Evolutionary conservation across 2,113 vertebrate genomes (phyloP).

Genomic region (Donacobius atricapilla): DNA sequence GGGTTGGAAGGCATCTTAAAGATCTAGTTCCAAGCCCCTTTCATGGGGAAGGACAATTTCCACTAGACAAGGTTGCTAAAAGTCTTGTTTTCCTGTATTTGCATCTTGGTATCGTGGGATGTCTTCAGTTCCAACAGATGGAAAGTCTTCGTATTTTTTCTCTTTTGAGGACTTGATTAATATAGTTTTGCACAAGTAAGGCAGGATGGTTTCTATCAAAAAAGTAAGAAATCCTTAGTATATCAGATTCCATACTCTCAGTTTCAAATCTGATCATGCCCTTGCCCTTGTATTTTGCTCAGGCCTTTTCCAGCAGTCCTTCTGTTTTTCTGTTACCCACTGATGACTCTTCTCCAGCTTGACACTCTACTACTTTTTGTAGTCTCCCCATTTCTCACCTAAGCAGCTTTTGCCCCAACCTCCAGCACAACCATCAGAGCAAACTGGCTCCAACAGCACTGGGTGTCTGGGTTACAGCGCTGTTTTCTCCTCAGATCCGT

Average conservation of each 20-base stretch:
- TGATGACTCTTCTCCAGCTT: not conserved
- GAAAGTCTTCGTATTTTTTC: not conserved
- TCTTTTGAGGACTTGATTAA: not conserved
- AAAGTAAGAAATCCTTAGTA: not conserved
- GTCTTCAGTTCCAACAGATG: not conserved
- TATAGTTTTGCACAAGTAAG: not conserved
- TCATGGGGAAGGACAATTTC: not conserved
- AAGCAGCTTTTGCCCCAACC: not conserved
- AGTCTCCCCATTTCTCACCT: not conserved
- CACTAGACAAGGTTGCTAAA: not conserved
- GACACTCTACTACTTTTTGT: not conserved
- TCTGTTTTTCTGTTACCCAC: not conserved
- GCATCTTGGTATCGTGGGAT: rapidly evolving
- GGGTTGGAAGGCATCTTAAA: not conserved
- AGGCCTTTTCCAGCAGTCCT: not conserved
- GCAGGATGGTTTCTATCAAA: not conserved
- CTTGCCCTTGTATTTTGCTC: not conserved
- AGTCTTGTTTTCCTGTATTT: not conserved
- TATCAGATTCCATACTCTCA: not conserved
- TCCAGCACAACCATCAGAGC: not conserved
- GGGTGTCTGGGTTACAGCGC: not conserved
- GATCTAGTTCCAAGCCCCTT: not conserved
- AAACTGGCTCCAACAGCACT: not conserved
- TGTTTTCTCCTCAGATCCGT: not conserved
- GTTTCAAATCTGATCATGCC: not conserved